Evolutionary conservation across 1,140 invertebrate species (phyloP).

Genomic region (honey bee (Apis mellifera)): Amel_HAv3.1 CM009939.2:8499501-8500000

Average conservation of each 20-base stretch:
- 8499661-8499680: no score
- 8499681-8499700: background rate
- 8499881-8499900: no score
- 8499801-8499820: constrained; percentile 60
- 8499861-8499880: no score
- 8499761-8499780: constrained; percentile 53
- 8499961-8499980: no score
- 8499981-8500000: no score
- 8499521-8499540: constrained; percentile 70
- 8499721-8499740: no score
- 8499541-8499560: constrained; percentile 61
- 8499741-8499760: background rate
- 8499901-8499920: no score
- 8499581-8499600: constrained; percentile 10
- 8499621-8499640: background rate
- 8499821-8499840: constrained; percentile 52
- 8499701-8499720: background rate
- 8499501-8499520: constrained; percentile 69
- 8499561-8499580: constrained; percentile 63
- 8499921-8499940: no score
- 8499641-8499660: background rate
- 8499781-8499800: constrained; percentile 60
- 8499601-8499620: background rate
- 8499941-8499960: no score
- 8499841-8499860: constrained; percentile 31